Conservation (phyloP, 2,113 vertebrate genomes). For the Athene noctua region DNA sequence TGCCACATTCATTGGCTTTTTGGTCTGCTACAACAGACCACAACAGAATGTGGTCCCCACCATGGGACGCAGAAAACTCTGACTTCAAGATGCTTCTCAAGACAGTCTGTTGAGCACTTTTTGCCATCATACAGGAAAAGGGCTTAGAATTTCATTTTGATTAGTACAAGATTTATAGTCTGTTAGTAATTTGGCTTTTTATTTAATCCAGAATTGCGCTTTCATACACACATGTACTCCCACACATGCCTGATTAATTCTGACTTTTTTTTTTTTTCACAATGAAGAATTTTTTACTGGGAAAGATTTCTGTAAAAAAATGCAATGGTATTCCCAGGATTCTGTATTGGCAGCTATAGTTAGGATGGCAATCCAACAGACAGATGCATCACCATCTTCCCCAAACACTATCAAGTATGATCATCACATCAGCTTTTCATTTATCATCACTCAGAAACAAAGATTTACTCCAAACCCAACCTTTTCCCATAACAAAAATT, state of each 20-base stretch:
- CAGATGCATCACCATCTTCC: constrained; percentile 22
- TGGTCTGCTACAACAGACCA: not conserved
- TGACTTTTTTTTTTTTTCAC: not conserved
- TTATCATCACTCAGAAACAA: constrained; percentile 47
- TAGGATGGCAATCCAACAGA: not conserved
- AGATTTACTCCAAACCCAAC: constrained; percentile 20
- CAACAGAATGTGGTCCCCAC: not conserved
- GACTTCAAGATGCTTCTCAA: not conserved
- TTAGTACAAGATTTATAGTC: not conserved
- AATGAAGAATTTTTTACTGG: not conserved
- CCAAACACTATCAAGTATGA: constrained; percentile 1
- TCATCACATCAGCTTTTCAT: constrained; percentile 51
- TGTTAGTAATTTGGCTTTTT: not conserved
- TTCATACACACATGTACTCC: not conserved
- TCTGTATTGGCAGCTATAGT: not conserved
- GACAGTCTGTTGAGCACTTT: not conserved
- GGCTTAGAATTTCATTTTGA: not conserved
- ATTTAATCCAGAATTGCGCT: not conserved
- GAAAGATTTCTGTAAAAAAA: not conserved
- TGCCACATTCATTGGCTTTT: not conserved
- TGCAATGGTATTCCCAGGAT: not conserved
- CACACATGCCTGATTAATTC: not conserved
- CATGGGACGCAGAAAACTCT: not conserved
- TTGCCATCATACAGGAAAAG: not conserved
- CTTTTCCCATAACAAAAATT: constrained; percentile 38